These are phyloP conservation scores for Rhinichthys klamathensis DNA, from an alignment of 2,113 vertebrate genomes.

Conservation along the genomic window DNA sequence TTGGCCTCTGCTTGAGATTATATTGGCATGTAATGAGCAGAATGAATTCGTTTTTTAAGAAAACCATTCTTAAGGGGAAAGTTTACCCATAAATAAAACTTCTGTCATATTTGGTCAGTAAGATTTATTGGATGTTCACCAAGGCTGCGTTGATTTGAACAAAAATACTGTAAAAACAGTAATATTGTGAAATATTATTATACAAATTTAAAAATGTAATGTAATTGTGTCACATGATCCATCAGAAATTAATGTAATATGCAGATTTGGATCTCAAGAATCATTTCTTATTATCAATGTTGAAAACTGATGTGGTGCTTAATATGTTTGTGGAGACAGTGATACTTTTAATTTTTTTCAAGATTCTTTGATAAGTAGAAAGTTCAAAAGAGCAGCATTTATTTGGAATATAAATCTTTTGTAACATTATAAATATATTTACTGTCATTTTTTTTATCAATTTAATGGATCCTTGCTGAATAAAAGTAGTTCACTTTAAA, in stretches of 20 bases:
- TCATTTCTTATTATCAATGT: neutral
- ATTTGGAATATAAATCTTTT: neutral
- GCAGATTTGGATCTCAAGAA: neutral
- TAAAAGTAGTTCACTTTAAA: too few relatives aligned
- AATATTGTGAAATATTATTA: neutral
- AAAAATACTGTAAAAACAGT: neutral
- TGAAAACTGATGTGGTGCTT: neutral
- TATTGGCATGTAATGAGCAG: slow-evolving; percentile 48
- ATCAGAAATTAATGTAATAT: neutral
- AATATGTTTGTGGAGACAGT: neutral
- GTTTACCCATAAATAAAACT: neutral
- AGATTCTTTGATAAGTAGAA: neutral
- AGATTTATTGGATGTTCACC: neutral
- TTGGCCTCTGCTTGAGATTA: slow-evolving; percentile 37
- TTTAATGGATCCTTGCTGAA: neutral
- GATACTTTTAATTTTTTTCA: too few relatives aligned
- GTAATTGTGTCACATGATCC: neutral
- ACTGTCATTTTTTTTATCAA: neutral
- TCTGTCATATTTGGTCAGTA: neutral
- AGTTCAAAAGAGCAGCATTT: neutral
- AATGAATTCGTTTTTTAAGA: slow-evolving; percentile 16
- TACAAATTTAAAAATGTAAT: neutral
- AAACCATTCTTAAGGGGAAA: slow-evolving; percentile 2
- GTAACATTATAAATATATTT: neutral
- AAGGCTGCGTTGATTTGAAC: neutral